Conservation (phyloP, 2,797 vertebrate genomes). For the Emys orbicularis region DNA sequence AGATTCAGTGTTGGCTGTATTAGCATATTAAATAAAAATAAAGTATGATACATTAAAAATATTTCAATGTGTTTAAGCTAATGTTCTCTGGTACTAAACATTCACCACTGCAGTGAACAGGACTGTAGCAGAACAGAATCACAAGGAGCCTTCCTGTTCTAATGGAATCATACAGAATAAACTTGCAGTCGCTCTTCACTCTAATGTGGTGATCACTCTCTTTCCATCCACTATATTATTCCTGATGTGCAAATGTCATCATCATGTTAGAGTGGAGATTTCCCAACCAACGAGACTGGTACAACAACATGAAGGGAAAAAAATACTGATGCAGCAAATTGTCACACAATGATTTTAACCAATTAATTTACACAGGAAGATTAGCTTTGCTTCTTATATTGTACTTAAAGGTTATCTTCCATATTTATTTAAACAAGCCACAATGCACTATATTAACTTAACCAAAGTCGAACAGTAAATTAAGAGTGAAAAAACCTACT, state of each 20-base stretch:
- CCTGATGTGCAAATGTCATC: constrained; percentile 46
- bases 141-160: not conserved
- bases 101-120: constrained; percentile 19
- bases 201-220: constrained; percentile 23
- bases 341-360: not conserved
- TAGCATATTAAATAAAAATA: not conserved
- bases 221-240: not conserved
- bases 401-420: not conserved
- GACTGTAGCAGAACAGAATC: not conserved
- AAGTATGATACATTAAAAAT: not conserved
- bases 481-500: not conserved
- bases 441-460: not conserved
- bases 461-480: not conserved
- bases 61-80: not conserved
- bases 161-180: not conserved
- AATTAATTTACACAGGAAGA: not conserved
- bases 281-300: constrained; percentile 25
- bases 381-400: not conserved
- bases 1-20: not conserved
- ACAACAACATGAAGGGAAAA: not conserved
- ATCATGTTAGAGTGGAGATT: constrained; percentile 23
- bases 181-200: constrained; percentile 3
- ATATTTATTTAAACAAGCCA: not conserved
- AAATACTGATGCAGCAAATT: not conserved
- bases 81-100: not conserved